phyloP scores from a whole-genome alignment of 2,888 invertebrate genomes.

The Drosophila ezoana region DNA sequence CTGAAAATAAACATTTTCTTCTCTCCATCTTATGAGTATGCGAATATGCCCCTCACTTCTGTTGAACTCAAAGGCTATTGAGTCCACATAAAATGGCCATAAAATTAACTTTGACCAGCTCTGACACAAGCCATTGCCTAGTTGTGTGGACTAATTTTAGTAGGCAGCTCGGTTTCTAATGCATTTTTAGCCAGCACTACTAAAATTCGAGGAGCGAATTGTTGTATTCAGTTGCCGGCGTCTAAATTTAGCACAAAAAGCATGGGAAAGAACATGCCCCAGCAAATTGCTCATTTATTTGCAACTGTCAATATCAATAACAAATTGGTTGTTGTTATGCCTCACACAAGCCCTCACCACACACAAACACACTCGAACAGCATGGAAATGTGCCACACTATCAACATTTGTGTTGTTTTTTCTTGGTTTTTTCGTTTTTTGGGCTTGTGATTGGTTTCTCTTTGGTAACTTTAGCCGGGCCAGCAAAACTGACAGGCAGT shows the following conservation, averaged over 20 bases:
- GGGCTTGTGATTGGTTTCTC: slow-evolving; percentile 51
- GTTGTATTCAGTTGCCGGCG: slow-evolving; percentile 18
- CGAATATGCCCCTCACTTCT: not conserved
- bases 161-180: slow-evolving; percentile 42
- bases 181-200: slow-evolving; percentile 29
- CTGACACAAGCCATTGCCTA: slow-evolving; percentile 14
- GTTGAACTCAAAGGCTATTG: slow-evolving; percentile 3
- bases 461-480: slow-evolving; percentile 64
- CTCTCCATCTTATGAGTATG: too few relatives aligned
- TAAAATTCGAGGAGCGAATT: slow-evolving; percentile 10
- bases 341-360: slow-evolving; percentile 47
- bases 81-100: slow-evolving; percentile 18
- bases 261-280: slow-evolving; percentile 45
- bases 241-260: slow-evolving; percentile 52
- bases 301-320: slow-evolving; percentile 82
- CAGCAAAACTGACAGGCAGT: slow-evolving; percentile 73
- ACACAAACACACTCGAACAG: slow-evolving; percentile 24
- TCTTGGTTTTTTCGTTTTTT: slow-evolving; percentile 10
- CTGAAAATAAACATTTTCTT: slow-evolving; percentile 1
- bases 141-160: slow-evolving; percentile 15
- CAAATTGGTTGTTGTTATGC: slow-evolving; percentile 79
- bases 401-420: slow-evolving; percentile 53
- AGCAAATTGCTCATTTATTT: slow-evolving; percentile 80
- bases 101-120: slow-evolving; percentile 18
- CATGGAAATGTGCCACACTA: slow-evolving; percentile 72